A percentile compares a stretch with the other conserved stretches of the same genome.
These are phyloP conservation scores for Etheostoma spectabile DNA, from an alignment of 2,113 vertebrate species.

Conservation along the genomic window DNA sequence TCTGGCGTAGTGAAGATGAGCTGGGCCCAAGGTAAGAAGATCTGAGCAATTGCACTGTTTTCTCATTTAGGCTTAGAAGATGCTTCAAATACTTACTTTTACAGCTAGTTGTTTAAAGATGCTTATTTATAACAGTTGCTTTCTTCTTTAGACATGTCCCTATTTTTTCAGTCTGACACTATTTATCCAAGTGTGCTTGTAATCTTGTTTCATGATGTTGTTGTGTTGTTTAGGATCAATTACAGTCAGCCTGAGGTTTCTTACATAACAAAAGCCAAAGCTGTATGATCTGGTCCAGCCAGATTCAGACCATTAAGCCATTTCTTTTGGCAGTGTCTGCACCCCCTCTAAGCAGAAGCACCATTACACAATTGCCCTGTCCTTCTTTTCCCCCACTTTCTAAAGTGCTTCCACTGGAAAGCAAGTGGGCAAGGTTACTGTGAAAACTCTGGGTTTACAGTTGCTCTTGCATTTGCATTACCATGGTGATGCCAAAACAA, in stretches of 20 bases:
- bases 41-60: background rate
- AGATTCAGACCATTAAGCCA: constrained; percentile 40
- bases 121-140: constrained; percentile 15
- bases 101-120: background rate
- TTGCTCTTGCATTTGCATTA: constrained; percentile 49
- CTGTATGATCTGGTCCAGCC: constrained; percentile 29
- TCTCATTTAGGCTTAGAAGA: background rate
- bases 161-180: constrained; percentile 23
- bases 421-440: constrained; percentile 62
- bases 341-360: constrained; percentile 17
- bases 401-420: constrained; percentile 44
- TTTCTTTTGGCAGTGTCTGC: constrained; percentile 42
- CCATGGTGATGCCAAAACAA: constrained; percentile 68
- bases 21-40: constrained; percentile 93
- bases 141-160: constrained; percentile 10
- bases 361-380: constrained; percentile 31
- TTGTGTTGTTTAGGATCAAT: constrained; percentile 40
- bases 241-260: constrained; percentile 52
- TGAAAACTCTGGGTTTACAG: constrained; percentile 61
- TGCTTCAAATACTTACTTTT: constrained; percentile 6
- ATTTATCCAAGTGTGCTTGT: constrained; percentile 15
- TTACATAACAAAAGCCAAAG: constrained; percentile 53
- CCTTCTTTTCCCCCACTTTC: background rate
- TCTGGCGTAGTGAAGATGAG: constrained; percentile 98
- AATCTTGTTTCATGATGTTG: constrained; percentile 37